Evolutionary conservation across 2,113 vertebrate species (phyloP), one percentile per base, ranked within the genome.

Genomic region (Orthonyx spaldingii): DNA sequence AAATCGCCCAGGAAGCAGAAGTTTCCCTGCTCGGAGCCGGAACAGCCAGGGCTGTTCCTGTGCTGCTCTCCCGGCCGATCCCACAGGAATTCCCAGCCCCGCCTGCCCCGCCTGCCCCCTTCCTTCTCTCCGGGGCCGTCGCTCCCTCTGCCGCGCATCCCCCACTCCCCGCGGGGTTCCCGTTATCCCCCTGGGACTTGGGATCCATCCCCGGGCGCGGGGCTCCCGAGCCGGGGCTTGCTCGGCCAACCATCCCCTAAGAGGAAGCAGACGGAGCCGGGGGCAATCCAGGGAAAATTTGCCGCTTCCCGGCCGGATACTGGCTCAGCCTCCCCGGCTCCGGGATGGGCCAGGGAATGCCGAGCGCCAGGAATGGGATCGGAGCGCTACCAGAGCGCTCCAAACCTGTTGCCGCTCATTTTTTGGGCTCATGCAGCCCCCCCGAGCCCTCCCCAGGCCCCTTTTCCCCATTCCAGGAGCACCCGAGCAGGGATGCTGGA

Each of bases 201-300:
- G 97, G 97, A 64, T 78, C 79, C 8, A 1, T 92, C 32, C 71
- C n/a, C n/a, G n/a, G n/a, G n/a, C n/a, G n/a, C n/a, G n/a, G n/a
- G n/a, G n/a, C 68, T 18, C 49, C 47, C 16, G 69, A 24, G 42
- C 19, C 14, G 56, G 72, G 90, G 87, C 89, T 97, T 96, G 97
- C 96, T 97, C 75, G 91, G 88, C 79, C 97, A 94, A 94, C 96
- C 90, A 96, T 96, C 84, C 95, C 9, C 96, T 97, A 97, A 92
- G 55, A 37, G 80, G 91, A 86, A 98, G 95, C 98, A 97, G 98
- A 96, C 97, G 98, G 96, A 72, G 69, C 81, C 1, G 4, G 0
- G 57, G 4, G 4, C 94, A 85, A 52, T 37, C 21, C n/a, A 7
- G 60, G 94, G 65, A 42, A 77, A 76, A 85, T 56, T 71, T n/a